These are phyloP conservation scores for Thomomys bottae DNA, from an alignment of 2,113 vertebrate species.

Conservation along the genomic window DNA sequence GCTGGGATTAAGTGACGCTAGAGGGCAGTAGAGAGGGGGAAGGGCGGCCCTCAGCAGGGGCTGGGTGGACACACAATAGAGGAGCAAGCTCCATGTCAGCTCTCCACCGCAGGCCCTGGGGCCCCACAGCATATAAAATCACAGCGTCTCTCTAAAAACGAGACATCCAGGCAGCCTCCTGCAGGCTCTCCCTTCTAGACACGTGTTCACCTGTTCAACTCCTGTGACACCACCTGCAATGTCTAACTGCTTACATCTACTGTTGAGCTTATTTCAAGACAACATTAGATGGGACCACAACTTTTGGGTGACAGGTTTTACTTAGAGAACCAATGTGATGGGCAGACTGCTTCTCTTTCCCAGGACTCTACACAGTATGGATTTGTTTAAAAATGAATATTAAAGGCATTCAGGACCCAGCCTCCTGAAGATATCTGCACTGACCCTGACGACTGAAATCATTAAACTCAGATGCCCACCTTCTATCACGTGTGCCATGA, in stretches of 20 bases:
- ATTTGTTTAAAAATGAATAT: background rate
- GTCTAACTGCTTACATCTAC: background rate
- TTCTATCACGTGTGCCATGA: slow-evolving; percentile 37
- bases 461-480: slow-evolving; percentile 54
- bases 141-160: slow-evolving; percentile 12
- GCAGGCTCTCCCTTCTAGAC: background rate
- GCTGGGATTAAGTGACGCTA: slow-evolving; percentile 79
- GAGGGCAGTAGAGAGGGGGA: slow-evolving; percentile 82
- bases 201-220: background rate
- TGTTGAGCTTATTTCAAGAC: background rate
- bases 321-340: background rate
- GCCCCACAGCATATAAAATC: background rate
- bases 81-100: background rate
- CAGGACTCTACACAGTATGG: background rate
- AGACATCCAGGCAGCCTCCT: slow-evolving; percentile 26
- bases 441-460: slow-evolving; percentile 18
- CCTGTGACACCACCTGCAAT: background rate
- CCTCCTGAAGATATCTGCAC: background rate
- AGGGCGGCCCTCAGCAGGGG: too few species aligned
- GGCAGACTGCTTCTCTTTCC: background rate
- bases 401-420: background rate
- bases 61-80: background rate
- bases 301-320: background rate
- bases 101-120: background rate
- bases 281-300: background rate